Evolutionary conservation across 2,797 vertebrate species (phyloP).

Genomic region (Oceanodroma leucorhoa): DNA sequence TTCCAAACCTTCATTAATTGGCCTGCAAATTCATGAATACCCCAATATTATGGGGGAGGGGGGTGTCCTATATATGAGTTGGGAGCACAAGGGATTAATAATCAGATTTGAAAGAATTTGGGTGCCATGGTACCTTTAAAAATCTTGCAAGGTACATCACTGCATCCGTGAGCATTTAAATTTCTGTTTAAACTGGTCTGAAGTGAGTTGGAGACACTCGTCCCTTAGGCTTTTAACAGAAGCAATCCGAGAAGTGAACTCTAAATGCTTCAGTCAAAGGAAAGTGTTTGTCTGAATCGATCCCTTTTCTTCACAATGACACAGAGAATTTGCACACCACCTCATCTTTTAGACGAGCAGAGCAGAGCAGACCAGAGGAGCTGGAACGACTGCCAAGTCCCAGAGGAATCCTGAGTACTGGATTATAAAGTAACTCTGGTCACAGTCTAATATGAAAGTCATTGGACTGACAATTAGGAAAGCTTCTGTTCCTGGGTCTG

Average conservation of each 20-base stretch:
- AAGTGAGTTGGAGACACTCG: background rate
- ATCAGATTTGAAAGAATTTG: slow-evolving; percentile 19
- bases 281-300: background rate
- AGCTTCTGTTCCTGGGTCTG: background rate
- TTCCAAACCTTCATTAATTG: slow-evolving; percentile 33
- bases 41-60: background rate
- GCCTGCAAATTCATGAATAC: background rate
- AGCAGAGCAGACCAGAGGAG: background rate
- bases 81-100: background rate
- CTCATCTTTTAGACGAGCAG: background rate
- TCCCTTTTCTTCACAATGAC: background rate
- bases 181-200: slow-evolving; percentile 27
- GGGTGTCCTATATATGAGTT: background rate
- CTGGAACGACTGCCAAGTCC: background rate
- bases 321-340: background rate
- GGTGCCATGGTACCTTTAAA: background rate
- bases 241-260: background rate
- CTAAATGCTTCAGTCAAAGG: background rate
- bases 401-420: background rate
- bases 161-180: background rate
- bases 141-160: background rate
- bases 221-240: background rate
- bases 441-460: background rate
- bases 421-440: background rate
- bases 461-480: background rate